Percentiles rank a stretch among this genome's conserved stretches.
Evolutionary conservation across 2,113 vertebrate genomes (phyloP).

Genomic region (Stictonetta naevosa): DNA sequence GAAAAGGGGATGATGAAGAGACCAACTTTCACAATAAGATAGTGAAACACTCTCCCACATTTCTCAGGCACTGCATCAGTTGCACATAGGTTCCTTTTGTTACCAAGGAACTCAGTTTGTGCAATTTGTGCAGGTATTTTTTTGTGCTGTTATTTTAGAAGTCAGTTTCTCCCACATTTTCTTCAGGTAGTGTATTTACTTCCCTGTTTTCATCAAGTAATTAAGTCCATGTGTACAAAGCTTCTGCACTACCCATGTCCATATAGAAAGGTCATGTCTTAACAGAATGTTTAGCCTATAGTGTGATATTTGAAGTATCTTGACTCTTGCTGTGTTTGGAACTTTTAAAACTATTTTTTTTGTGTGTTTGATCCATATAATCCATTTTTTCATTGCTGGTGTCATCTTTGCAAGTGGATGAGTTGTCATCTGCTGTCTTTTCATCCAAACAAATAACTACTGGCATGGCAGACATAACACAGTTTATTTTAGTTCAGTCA

Average conservation of each 20-base stretch:
- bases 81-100: neutral
- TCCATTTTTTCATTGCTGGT: neutral
- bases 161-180: neutral
- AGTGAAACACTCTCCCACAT: neutral
- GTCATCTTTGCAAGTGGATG: neutral
- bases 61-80: rapidly evolving
- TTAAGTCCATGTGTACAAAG: neutral
- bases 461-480: neutral
- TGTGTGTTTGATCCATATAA: neutral
- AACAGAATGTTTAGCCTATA: neutral
- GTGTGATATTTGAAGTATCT: neutral
- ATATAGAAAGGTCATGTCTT: rapidly evolving
- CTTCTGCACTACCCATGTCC: neutral
- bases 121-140: neutral
- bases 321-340: neutral
- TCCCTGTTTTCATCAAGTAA: neutral
- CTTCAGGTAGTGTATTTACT: neutral
- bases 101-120: neutral
- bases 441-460: neutral
- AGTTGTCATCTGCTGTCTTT: neutral
- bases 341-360: neutral
- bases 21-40: rapidly evolving
- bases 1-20: neutral
- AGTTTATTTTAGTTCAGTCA: neutral
- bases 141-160: neutral